phyloP scores from a whole-genome alignment of 2,888 invertebrate genomes.

The Terebella lapidaria region DNA sequence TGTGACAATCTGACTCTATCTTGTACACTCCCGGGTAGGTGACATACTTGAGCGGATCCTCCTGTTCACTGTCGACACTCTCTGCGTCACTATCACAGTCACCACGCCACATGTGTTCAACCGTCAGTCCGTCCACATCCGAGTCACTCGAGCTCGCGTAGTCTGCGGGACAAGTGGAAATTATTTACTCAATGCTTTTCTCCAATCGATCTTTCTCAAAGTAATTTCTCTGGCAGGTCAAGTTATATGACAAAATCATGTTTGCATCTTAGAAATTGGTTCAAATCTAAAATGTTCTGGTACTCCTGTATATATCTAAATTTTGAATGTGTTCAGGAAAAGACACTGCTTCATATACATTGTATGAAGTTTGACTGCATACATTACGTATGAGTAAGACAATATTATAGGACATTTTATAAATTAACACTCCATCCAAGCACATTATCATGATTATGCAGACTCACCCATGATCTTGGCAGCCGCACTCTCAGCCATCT shows the following conservation, averaged over 20 bases:
- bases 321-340: too few species aligned
- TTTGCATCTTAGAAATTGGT: too few species aligned
- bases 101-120: constrained; percentile 63
- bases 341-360: too few species aligned
- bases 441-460: not conserved
- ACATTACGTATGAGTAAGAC: too few species aligned
- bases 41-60: constrained; percentile 73
- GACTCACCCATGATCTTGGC: not conserved
- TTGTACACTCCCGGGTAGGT: too few species aligned
- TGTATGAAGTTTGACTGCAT: too few species aligned
- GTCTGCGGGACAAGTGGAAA: constrained; percentile 57
- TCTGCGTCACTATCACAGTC: constrained; percentile 71
- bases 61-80: constrained; percentile 71
- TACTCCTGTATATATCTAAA: too few species aligned
- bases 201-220: not conserved
- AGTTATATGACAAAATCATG: too few species aligned
- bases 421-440: not conserved
- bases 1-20: too few species aligned
- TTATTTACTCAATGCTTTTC: not conserved
- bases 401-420: not conserved
- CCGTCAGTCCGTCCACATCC: constrained; percentile 63
- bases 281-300: too few species aligned
- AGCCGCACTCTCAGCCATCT: not conserved
- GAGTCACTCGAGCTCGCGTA: constrained; percentile 73
- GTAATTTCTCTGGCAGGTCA: not conserved